These are phyloP conservation scores for Choreutis nemorana DNA, from an alignment of 2,888 invertebrate species.

Conservation along the genomic window DNA sequence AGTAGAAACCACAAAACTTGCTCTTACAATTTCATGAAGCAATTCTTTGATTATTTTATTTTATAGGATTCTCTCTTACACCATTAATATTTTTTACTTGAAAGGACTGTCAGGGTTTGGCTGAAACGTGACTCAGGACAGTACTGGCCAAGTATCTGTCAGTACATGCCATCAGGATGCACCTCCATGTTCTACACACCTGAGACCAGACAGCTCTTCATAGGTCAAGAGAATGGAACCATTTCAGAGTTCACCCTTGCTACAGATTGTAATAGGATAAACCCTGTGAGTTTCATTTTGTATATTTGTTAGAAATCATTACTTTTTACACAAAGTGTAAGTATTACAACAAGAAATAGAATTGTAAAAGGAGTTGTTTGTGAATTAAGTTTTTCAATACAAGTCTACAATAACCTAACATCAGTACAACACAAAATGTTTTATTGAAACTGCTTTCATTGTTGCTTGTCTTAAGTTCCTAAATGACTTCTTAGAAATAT, in stretches of 20 bases:
- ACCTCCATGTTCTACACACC: conserved; percentile 88
- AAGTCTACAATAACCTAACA: too few relatives aligned
- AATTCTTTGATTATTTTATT: too few relatives aligned
- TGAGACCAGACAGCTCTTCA: conserved; percentile 88
- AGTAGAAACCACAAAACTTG: too few relatives aligned
- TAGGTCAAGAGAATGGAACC: conserved; percentile 96
- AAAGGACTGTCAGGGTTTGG: conserved; percentile 95
- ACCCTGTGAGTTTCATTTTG: conserved; percentile 61
- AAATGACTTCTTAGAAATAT: too few relatives aligned
- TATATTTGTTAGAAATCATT: not conserved
- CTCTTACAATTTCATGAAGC: too few relatives aligned
- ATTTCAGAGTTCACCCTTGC: conserved; percentile 89
- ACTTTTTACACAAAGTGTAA: not conserved
- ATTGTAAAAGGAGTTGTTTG: too few relatives aligned
- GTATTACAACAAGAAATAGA: not conserved
- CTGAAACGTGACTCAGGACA: conserved; percentile 96
- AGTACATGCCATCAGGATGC: conserved; percentile 93
- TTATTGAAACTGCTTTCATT: too few relatives aligned
- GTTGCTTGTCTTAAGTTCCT: too few relatives aligned
- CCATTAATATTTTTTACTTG: conserved; percentile 21
- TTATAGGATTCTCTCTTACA: too few relatives aligned
- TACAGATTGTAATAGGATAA: conserved; percentile 94
- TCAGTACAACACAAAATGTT: too few relatives aligned
- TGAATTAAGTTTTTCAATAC: too few relatives aligned
- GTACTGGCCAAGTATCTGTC: conserved; percentile 99